Evolutionary conservation across 2,888 invertebrate genomes (phyloP).

Genomic region (Drosophila engyochracea): DNA sequence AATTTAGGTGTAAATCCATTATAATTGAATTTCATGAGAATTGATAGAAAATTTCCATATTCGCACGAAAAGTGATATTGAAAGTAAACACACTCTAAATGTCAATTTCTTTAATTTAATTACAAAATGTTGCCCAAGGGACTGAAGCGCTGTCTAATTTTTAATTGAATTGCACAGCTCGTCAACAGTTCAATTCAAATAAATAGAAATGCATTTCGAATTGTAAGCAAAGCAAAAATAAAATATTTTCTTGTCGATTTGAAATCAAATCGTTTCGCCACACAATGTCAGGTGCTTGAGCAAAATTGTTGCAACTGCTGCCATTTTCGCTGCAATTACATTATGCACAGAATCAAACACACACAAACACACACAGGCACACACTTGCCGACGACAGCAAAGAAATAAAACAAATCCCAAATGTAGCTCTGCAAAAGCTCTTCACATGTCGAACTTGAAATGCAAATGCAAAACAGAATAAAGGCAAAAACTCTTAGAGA

Average conservation of each 20-base stretch:
- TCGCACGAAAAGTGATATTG: constrained; percentile 23
- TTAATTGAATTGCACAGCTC: constrained; percentile 4
- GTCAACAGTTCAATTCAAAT: constrained; percentile 1
- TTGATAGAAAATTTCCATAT: constrained; percentile 9
- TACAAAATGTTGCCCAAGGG: constrained; percentile 16
- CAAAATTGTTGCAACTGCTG: constrained; percentile 16
- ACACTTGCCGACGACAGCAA: not conserved
- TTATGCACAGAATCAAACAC: constrained; percentile 7
- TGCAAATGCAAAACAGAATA: constrained; percentile 28
- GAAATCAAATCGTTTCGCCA: constrained; percentile 26
- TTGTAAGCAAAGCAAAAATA: constrained; percentile 4
- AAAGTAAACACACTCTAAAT: constrained; percentile 34
- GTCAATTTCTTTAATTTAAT: constrained; percentile 43
- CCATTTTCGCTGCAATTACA: constrained; percentile 21
- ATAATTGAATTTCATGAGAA: constrained; percentile 57
- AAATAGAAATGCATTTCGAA: not conserved
- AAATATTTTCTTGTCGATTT: constrained; percentile 8
- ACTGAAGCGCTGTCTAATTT: constrained; percentile 1
- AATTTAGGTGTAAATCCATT: constrained; percentile 55
- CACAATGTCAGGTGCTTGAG: constrained; percentile 28
- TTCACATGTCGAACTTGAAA: constrained; percentile 48
- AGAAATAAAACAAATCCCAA: constrained; percentile 2
- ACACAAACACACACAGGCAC: not conserved
- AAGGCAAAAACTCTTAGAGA: constrained; percentile 35
- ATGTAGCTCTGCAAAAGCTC: constrained; percentile 26